These are phyloP conservation scores for Euura saliciscinereae DNA, from an alignment of 1,140 invertebrate genomes.

Conservation along the genomic window DNA sequence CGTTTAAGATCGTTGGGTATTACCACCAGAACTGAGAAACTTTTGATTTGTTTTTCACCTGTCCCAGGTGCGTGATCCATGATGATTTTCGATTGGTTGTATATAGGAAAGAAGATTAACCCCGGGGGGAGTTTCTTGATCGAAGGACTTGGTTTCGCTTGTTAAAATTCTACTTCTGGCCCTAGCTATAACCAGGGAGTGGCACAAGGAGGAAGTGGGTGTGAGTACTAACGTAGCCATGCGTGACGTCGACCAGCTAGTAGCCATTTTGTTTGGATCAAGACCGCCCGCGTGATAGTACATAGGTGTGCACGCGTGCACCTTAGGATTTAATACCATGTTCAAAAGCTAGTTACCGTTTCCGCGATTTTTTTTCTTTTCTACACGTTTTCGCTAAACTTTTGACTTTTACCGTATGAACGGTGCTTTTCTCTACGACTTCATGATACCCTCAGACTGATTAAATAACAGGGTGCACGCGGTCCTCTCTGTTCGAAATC, in stretches of 20 bases:
- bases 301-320: not conserved
- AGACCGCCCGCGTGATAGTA: not conserved
- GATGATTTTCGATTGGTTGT: conserved; percentile 1
- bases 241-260: conserved; percentile 52
- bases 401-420: too few species aligned
- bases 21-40: not conserved
- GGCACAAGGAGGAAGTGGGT: conserved; percentile 62
- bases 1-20: not conserved
- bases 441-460: too few species aligned
- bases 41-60: conserved; percentile 3
- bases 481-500: too few species aligned
- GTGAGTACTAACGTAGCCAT: conserved; percentile 58
- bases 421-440: too few species aligned
- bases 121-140: too few species aligned
- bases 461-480: too few species aligned
- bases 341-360: too few species aligned
- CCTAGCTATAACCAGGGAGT: conserved; percentile 47
- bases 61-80: not conserved
- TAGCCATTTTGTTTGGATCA: conserved; percentile 49
- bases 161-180: not conserved
- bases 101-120: not conserved
- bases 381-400: too few species aligned
- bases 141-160: too few species aligned
- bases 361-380: too few species aligned
- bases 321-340: too few species aligned